Base-by-base conservation (phyloP, 2,113 vertebrate genomes). In the Myiagra hebetior region DNA sequence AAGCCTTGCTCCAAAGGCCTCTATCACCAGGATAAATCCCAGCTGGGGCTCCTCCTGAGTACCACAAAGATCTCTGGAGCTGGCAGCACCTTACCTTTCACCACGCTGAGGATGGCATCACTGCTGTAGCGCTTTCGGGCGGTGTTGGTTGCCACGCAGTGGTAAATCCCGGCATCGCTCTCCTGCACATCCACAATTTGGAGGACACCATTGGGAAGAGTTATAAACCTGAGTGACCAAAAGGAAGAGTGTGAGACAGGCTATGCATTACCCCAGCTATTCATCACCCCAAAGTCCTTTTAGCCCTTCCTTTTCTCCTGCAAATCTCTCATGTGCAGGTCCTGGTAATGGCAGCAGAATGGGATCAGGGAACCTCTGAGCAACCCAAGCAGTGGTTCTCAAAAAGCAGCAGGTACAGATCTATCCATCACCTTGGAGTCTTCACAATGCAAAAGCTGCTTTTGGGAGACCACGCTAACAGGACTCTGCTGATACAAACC, bases 161-260 rank as follows among this genome's bases (percentile, higher is more conserved):
- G 99, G 97, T 99, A 99, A 77, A 93, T 56, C 8, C 99, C 99
- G 5, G 98, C 95, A 53, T 99, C 99, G 2, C 97, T 97, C 83
- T 98, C 97, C 95, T 95, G 98, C 78, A 99, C 98, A 15, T 98
- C 98, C 65, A 99, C 97, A n/a, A 99, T 99, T 98, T 99, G 99
- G 73, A 99, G 99, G 91, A 99, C 98, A 49, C 99, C 99, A 2
- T 99, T 99, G 86, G 99, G 99, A 89, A 99, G 99, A 55, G 97
- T 97, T 98, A 99, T 98, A 94, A 99, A 99, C 98, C 99, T 99
- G 97, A 69, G 86, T 13, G 52, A 92, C 16, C 65, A 78, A 95
- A 94, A 73, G 18, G 31, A 75, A 92, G 62, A 83, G 39, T 9
- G 56, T 76, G 39, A 97, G 90, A 81, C 20, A 60, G 68, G 75